Percentiles rank a stretch among this genome's conserved stretches.
Conservation (phyloP, 2,113 vertebrate genomes). For the Menidia beryllina region DNA sequence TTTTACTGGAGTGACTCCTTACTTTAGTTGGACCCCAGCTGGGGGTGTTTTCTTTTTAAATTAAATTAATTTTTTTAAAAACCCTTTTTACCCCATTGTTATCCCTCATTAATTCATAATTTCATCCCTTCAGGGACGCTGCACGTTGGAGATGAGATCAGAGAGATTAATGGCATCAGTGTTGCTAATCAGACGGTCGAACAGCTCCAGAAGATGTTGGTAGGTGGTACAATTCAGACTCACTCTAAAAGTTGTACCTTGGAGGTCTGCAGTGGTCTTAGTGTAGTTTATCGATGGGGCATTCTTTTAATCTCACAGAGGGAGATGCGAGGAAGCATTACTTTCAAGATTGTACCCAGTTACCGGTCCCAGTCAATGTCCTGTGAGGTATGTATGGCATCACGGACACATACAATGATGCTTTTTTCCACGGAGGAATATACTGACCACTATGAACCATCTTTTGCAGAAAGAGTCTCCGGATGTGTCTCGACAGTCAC, state of each 20-base stretch:
- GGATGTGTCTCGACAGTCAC: slow-evolving; percentile 72
- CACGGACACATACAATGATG: background rate
- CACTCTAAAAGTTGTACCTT: background rate
- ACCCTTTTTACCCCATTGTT: slow-evolving; percentile 17
- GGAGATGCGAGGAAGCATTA: slow-evolving; percentile 99
- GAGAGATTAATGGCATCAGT: slow-evolving; percentile 98
- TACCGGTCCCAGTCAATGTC: slow-evolving; percentile 95
- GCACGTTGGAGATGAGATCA: slow-evolving; percentile 96
- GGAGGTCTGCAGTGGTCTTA: no score
- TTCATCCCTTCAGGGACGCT: slow-evolving; percentile 88
- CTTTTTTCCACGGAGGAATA: background rate
- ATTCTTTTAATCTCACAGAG: slow-evolving; percentile 80
- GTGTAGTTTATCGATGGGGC: no score
- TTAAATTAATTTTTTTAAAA: slow-evolving; percentile 4
- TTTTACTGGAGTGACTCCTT: background rate
- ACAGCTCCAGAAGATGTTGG: slow-evolving; percentile 99
- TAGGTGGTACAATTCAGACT: slow-evolving; percentile 74
- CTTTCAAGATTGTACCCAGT: slow-evolving; percentile 99
- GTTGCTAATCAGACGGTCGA: slow-evolving; percentile 99
- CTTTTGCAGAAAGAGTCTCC: slow-evolving; percentile 79
- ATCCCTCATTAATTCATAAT: slow-evolving; percentile 15
- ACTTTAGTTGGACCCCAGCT: background rate
- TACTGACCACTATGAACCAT: background rate
- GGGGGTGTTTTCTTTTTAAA: slow-evolving; percentile 7
- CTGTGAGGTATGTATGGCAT: slow-evolving; percentile 93